Conservation (phyloP, 2,888 invertebrate genomes). For the Rapana venosa region DNA sequence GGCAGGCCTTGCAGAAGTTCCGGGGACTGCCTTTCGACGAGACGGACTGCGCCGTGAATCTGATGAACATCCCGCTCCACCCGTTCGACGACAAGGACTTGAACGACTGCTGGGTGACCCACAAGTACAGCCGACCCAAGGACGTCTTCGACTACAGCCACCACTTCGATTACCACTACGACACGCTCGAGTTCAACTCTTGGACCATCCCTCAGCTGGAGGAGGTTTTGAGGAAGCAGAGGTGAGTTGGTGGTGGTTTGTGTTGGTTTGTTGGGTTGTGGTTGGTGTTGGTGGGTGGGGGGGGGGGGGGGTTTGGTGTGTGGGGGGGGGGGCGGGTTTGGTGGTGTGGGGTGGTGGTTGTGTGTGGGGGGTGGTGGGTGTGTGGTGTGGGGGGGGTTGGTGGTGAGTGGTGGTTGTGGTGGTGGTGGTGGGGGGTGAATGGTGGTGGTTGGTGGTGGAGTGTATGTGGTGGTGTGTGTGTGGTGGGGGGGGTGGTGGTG, state of each 20-base stretch:
- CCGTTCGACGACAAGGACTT: slow-evolving; percentile 53
- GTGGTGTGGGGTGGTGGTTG: too few relatives aligned
- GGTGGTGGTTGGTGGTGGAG: too few relatives aligned
- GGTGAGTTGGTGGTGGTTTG: not conserved
- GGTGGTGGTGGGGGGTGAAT: too few relatives aligned
- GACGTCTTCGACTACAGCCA: slow-evolving; percentile 55
- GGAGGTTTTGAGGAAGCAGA: slow-evolving; percentile 11
- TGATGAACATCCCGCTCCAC: slow-evolving; percentile 50
- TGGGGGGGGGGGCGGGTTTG: too few relatives aligned
- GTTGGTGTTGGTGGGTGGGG: not conserved
- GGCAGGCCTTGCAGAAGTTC: slow-evolving; percentile 45
- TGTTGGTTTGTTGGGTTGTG: not conserved
- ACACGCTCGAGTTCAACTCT: slow-evolving; percentile 54
- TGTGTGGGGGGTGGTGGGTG: too few relatives aligned
- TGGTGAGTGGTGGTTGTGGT: too few relatives aligned
- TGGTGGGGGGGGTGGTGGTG: too few relatives aligned
- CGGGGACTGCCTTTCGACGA: slow-evolving; percentile 51
- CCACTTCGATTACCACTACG: slow-evolving; percentile 52
- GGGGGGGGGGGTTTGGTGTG: too few relatives aligned
- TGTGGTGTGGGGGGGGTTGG: too few relatives aligned
- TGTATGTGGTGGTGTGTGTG: too few relatives aligned
- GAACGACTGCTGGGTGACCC: slow-evolving; percentile 51
- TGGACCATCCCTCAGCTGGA: slow-evolving; percentile 57
- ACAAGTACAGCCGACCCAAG: slow-evolving; percentile 49
- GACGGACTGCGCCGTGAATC: slow-evolving; percentile 55